Percentiles rank a stretch among this genome's conserved stretches.
Evolutionary conservation across 2,888 invertebrate genomes (phyloP).

Genomic region (Vanessa cardui): DNA sequence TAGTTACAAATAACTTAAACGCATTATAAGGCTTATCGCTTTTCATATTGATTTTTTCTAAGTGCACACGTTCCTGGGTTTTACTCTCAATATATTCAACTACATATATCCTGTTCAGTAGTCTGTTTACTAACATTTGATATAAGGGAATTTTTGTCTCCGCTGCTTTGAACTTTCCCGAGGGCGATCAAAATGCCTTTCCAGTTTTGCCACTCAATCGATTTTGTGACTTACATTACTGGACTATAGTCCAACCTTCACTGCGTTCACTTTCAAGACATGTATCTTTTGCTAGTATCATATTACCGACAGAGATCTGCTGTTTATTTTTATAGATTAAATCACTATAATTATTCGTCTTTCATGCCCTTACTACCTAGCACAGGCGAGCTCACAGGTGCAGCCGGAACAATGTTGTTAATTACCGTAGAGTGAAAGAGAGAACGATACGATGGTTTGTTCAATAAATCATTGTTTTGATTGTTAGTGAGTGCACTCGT

Average conservation of each 20-base stretch:
- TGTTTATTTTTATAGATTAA: too few species aligned
- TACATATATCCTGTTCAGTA: constrained; percentile 1
- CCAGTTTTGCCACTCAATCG: neutral
- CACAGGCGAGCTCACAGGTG: too few species aligned
- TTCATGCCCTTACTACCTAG: too few species aligned
- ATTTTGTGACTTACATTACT: constrained; percentile 7
- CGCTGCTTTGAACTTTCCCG: neutral
- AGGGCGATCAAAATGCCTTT: neutral
- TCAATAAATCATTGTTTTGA: neutral
- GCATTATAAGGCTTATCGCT: constrained; percentile 5
- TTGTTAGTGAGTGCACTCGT: neutral
- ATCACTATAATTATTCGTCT: too few species aligned
- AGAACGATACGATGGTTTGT: neutral
- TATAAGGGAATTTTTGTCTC: too few species aligned
- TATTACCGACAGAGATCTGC: neutral
- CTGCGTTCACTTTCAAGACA: neutral
- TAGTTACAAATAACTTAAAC: constrained; percentile 2
- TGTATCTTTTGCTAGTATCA: neutral
- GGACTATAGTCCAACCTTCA: constrained; percentile 41
- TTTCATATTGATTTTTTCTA: too few species aligned
- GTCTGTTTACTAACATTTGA: constrained; percentile 5
- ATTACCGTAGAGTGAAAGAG: neutral
- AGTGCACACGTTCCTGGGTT: neutral
- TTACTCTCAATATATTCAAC: too few species aligned
- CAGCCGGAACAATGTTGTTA: neutral